A percentile compares a stretch with the other conserved stretches of the same genome.
Evolutionary conservation across 2,113 vertebrate species (phyloP).

Genomic region (Electrona antarctica): DNA sequence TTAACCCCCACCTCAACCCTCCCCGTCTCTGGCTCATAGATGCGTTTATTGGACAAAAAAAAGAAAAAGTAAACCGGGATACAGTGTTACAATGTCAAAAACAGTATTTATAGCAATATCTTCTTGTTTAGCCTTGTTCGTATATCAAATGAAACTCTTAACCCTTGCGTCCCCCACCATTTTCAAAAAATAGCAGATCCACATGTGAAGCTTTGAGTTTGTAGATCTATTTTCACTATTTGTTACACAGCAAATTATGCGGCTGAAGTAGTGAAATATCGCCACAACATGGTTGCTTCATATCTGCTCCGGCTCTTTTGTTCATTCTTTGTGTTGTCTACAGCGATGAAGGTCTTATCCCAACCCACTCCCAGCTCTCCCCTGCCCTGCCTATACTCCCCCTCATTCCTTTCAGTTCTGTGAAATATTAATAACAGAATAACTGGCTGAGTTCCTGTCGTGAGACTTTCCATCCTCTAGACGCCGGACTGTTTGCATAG

Average conservation of each 20-base stretch:
- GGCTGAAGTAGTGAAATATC: too few relatives aligned
- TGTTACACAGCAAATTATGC: too few relatives aligned
- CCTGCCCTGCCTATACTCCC: not conserved
- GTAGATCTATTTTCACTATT: too few relatives aligned
- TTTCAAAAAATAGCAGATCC: too few relatives aligned
- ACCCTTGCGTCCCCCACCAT: not conserved
- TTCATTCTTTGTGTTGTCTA: not conserved
- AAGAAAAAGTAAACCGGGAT: too few relatives aligned
- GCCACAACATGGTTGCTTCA: not conserved
- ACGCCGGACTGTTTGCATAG: conserved; percentile 76
- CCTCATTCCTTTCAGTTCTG: conserved; percentile 46
- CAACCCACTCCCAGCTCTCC: conserved; percentile 27
- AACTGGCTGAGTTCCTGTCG: conserved; percentile 69
- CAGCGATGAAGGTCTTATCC: conserved; percentile 22
- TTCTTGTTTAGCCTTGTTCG: not conserved
- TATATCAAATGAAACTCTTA: not conserved
- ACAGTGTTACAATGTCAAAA: not conserved
- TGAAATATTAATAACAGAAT: conserved; percentile 80
- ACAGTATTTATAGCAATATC: not conserved
- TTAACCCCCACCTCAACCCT: conserved; percentile 41
- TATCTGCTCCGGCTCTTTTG: not conserved
- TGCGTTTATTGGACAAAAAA: not conserved
- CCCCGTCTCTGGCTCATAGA: conserved; percentile 19
- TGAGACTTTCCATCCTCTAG: conserved; percentile 71
- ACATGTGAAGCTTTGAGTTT: too few relatives aligned